Conservation (phyloP, 2,113 vertebrate genomes). For the Dissostichus mawsoni region DNA sequence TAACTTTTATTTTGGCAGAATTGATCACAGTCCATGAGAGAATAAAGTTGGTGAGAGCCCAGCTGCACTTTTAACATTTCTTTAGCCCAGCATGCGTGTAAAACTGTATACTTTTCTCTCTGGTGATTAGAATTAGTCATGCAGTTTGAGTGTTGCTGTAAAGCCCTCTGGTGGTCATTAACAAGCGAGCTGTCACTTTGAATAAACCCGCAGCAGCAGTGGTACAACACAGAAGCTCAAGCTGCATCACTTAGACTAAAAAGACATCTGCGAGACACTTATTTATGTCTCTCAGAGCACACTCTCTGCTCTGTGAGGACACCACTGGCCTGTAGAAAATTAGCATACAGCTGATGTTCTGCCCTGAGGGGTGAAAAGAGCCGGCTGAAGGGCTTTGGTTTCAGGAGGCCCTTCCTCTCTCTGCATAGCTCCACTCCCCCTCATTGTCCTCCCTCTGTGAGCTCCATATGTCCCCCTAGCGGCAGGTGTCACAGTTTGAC, state of each 20-base stretch:
- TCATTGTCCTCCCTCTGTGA: conserved; percentile 71
- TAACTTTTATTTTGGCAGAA: no score
- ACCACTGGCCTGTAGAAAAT: conserved; percentile 60
- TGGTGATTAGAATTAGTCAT: background rate
- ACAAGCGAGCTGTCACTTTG: conserved; percentile 6
- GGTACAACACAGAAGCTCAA: background rate
- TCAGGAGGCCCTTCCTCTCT: conserved; percentile 31
- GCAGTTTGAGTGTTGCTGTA: background rate
- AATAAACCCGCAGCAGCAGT: conserved; percentile 24
- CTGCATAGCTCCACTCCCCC: conserved; percentile 70
- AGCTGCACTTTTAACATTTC: background rate
- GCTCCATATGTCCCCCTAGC: conserved; percentile 77
- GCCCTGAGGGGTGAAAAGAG: conserved; percentile 68
- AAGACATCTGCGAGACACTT: conserved; percentile 50
- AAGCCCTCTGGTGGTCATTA: conserved; percentile 34
- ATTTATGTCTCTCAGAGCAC: conserved; percentile 44
- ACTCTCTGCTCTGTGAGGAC: conserved; percentile 53
- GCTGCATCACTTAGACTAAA: conserved; percentile 19
- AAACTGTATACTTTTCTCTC: background rate
- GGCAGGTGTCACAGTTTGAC: conserved; percentile 79
- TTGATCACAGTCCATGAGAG: no score
- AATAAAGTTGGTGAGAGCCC: no score
- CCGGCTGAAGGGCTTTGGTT: conserved; percentile 62
- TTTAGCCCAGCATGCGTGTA: conserved; percentile 1
- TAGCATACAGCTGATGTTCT: conserved; percentile 84